Evolutionary conservation across 2,113 vertebrate species (phyloP).

Genomic region (Erpornis zantholeuca): DNA sequence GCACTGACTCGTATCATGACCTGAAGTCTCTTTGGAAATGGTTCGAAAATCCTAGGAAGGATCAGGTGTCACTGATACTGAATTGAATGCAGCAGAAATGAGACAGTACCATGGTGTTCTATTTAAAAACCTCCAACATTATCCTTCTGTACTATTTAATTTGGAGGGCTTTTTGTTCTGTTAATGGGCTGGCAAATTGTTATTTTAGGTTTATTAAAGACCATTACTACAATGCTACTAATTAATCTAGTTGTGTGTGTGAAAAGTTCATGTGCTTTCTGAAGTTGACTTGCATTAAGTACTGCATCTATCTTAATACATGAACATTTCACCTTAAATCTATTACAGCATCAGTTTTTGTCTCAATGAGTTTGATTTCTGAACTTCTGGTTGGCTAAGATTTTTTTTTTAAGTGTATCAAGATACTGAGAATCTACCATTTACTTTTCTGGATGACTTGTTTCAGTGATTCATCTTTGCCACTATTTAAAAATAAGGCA

Average conservation of each 20-base stretch:
- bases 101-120: neutral
- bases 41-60: neutral
- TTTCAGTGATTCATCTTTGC: slow-evolving; percentile 63
- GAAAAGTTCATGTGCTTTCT: neutral
- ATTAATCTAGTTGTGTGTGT: neutral
- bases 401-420: neutral
- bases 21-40: neutral
- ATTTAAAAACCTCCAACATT: neutral
- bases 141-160: neutral
- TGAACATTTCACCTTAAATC: neutral
- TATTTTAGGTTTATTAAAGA: slow-evolving; percentile 32
- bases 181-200: neutral
- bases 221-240: neutral
- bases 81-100: neutral
- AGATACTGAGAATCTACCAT: slow-evolving; percentile 25
- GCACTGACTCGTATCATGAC: neutral
- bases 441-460: slow-evolving; percentile 52
- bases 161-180: neutral
- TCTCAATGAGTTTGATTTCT: neutral
- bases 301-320: neutral
- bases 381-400: slow-evolving; percentile 6
- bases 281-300: neutral
- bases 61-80: neutral
- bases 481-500: slow-evolving; percentile 68
- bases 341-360: neutral